These are phyloP conservation scores for Pheucticus melanocephalus DNA, from an alignment of 2,113 vertebrate species.

Conservation along the genomic window DNA sequence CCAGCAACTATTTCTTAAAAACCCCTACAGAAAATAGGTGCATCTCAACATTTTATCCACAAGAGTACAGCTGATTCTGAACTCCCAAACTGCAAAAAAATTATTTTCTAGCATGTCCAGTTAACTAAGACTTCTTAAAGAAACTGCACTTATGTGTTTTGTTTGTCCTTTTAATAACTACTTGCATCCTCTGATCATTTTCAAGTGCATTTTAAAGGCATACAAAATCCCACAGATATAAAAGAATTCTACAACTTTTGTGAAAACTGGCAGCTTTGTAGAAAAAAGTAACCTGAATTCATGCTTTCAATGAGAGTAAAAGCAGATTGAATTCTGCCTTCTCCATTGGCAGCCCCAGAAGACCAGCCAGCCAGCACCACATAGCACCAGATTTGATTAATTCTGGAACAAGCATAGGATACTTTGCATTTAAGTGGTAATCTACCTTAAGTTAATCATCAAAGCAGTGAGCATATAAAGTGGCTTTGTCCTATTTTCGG, in stretches of 20 bases:
- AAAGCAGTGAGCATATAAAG: neutral
- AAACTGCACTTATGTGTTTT: neutral
- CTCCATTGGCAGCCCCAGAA: neutral
- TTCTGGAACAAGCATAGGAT: neutral
- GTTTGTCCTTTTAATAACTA: neutral
- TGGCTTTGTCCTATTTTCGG: neutral
- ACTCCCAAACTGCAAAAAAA: neutral
- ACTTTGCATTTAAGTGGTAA: neutral
- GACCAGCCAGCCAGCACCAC: neutral
- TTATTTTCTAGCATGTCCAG: neutral
- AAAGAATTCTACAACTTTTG: neutral
- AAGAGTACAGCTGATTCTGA: neutral
- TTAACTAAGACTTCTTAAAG: neutral
- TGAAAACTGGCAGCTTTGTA: neutral
- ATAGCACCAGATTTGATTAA: neutral
- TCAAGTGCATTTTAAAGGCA: neutral
- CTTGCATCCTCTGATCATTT: neutral
- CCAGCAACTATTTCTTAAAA: neutral
- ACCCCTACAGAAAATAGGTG: fast-evolving
- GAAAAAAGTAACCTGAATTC: neutral
- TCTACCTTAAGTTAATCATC: neutral
- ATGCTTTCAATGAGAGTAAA: neutral
- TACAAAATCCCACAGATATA: neutral
- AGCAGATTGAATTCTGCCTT: neutral
- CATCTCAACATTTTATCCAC: neutral